phyloP scores from a whole-genome alignment of 2,113 vertebrate genomes.

The Tapirus terrestris region DNA sequence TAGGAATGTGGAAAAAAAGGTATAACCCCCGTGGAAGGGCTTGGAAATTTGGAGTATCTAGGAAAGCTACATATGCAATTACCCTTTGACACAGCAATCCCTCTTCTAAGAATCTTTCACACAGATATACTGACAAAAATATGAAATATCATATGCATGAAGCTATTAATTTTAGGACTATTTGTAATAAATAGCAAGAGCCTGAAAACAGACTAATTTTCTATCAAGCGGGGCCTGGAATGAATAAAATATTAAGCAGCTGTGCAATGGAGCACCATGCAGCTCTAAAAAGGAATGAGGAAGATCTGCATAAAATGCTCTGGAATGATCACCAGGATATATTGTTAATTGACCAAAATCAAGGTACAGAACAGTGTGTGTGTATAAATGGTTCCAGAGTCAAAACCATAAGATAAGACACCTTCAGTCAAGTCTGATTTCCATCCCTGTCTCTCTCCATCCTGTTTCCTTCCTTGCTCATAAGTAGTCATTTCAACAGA shows the following conservation, averaged over 20 bases:
- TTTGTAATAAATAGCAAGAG: not conserved
- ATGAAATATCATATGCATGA: not conserved
- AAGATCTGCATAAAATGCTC: not conserved
- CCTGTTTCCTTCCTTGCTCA: not conserved
- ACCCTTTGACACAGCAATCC: not conserved
- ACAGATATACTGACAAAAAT: not conserved
- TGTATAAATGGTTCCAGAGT: not conserved
- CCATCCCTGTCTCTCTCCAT: not conserved
- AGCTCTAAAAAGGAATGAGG: not conserved
- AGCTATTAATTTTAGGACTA: not conserved
- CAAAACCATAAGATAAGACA: not conserved
- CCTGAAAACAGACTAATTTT: not conserved
- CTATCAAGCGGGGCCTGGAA: not conserved
- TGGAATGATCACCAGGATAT: not conserved
- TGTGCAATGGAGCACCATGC: not conserved
- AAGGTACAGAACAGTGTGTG: not conserved
- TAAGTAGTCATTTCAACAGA: not conserved
- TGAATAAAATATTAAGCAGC: not conserved
- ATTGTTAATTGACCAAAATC: not conserved
- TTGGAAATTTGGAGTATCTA: not conserved
- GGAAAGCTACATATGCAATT: not conserved
- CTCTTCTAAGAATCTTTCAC: not conserved
- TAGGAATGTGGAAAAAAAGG: not conserved
- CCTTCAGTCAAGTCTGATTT: not conserved
- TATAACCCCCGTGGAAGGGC: not conserved